Evolutionary conservation across 2,797 vertebrate species (phyloP).

Genomic region (Ciconia nigra): DNA sequence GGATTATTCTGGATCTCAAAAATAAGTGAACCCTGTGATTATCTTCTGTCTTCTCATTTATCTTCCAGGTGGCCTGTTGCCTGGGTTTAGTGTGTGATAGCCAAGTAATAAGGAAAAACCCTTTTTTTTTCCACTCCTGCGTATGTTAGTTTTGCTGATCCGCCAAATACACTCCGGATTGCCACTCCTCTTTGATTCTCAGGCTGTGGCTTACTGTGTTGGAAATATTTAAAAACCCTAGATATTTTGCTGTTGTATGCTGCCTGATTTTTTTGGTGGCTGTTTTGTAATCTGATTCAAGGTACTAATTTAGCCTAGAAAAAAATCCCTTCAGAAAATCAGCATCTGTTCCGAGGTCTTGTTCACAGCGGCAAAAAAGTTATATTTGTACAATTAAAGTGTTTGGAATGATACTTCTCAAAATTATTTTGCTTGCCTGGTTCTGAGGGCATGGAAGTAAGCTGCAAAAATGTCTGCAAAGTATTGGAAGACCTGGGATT

Average conservation of each 20-base stretch:
- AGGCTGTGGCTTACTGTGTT: background rate
- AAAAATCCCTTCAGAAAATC: background rate
- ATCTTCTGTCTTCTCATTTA: constrained; percentile 9
- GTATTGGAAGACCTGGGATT: background rate
- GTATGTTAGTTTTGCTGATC: background rate
- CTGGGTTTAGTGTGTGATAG: background rate
- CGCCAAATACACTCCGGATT: background rate
- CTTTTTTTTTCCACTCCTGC: background rate
- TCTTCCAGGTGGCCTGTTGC: constrained; percentile 2
- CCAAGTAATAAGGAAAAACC: background rate
- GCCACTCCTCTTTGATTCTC: background rate
- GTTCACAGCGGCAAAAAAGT: background rate
- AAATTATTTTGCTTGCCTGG: background rate
- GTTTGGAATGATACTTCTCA: background rate
- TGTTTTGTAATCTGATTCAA: background rate
- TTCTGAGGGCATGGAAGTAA: background rate
- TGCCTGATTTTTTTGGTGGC: background rate
- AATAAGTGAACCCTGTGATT: constrained; percentile 29
- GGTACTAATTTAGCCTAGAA: background rate
- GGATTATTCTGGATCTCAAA: constrained; percentile 7
- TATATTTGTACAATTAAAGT: background rate
- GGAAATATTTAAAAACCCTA: background rate
- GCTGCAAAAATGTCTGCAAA: background rate
- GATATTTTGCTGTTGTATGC: background rate
- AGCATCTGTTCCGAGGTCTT: constrained; percentile 9